Base-by-base conservation (phyloP, 1,140 invertebrate genomes). In the Drosophila ohnishii region DNA sequence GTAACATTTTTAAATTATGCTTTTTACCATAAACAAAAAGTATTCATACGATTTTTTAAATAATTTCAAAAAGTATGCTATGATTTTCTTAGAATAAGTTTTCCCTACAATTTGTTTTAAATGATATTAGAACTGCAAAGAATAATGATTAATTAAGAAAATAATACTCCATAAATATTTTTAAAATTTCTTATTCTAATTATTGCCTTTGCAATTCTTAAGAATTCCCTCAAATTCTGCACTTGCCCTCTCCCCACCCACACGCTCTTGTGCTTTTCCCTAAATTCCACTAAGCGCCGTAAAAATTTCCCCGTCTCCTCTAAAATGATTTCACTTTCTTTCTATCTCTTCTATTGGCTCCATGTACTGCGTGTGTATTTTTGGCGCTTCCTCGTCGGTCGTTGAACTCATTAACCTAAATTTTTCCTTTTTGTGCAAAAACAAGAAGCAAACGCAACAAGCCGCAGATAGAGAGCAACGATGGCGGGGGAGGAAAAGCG, bases 331-430 rank as follows among this genome's bases (percentile, higher is more conserved):
- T 74, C 78, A 56, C 67, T 78, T 85, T 84, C 76, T 78, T 80
- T 78, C 77, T 86, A 81, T 71, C 62, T 57, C 55, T 55, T 67
- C 42, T 76, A 67, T 76, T 55, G 55, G 51, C 57, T 73, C 67
- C 48, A 65, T 66, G 34, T 75, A 42, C 51, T 59, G 30, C 32
- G 61, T 44, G 61, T 44, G 39, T 59, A 69, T 78, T 78, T 81
- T 78, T 66, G 74, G 69, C 66, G 50, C 75, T 81, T 78, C 61
- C 83, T 82, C 60, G 37, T 72, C 79, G 83, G 83, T 87, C 83
- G 59, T 87, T 87, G 83, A 87, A 87, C 83, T 88, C 80, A 73
- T 80, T 88, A 89, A 88, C 85, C 80, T 59, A 88, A 88, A 85
- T 81, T 81, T 80, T 80, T 57, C 60, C 62, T 58, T 70, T 35